Evolutionary conservation across 1,140 invertebrate genomes (phyloP), one percentile per base, ranked within the genome.

Genomic region (Zeugodacus cucurbitae): DNA sequence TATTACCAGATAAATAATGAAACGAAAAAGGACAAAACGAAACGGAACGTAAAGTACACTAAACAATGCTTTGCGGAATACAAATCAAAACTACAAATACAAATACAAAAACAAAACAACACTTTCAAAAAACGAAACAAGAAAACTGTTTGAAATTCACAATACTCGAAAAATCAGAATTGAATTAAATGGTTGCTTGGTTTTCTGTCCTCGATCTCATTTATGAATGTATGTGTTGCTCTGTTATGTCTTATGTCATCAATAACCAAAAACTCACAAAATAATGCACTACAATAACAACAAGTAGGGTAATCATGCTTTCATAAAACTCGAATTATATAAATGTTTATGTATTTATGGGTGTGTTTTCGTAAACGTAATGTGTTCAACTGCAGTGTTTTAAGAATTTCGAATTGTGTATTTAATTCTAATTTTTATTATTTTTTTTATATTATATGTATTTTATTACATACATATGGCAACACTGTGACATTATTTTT

Each of bases 111-210:
- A 70, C 26, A 34, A 17, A 37, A 70, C 7, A 70, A 70, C 26
- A 70, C 64, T 20, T 70, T 4, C 14, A 70, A 29, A 62, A 62
- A 62, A 62, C 4, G 7, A 11, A 26, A 70, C 26, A 26, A 62
- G 0, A 0, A 62, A 22, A 70, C 4, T 20, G 29, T 32, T 29
- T 74, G 37, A 88, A 78, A 54, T 62, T 22, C 58, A 74, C 26
- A 48, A 67, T 41, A 74, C n/a, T 11, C 14, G n/a, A n/a, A 88
- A 78, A 87, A 48, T 64, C 22, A 87, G 3, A 87, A 20, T 37
- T 11, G 32, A 58, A 78, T 34, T 32, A 82, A 82, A 89, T 78
- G 58, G 88, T 89, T 89, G 89, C 89, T 89, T 89, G 89, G 89
- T 89, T 89, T 89, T 89, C 89, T 89, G 88, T 89, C 89, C 88